phyloP scores from a whole-genome alignment of 2,113 vertebrate species.

The Pogonocichla stellata region DNA sequence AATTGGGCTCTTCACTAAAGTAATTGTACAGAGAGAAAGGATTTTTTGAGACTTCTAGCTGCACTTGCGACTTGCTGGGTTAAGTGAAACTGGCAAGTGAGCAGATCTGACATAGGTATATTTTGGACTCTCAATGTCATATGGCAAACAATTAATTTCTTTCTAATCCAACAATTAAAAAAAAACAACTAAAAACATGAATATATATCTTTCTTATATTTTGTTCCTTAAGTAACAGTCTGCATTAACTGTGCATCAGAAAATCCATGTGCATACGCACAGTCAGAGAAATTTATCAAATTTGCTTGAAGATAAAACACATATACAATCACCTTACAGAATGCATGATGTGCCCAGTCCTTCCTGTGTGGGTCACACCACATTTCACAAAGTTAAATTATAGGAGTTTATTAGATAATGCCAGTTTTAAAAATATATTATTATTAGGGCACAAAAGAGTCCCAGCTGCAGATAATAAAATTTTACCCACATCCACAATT shows the following conservation, averaged over 20 bases:
- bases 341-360: rapidly evolving
- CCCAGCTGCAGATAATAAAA: neutral
- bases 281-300: neutral
- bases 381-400: neutral
- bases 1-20: neutral
- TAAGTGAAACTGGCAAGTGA: neutral
- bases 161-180: neutral
- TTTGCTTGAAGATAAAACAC: neutral
- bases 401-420: neutral
- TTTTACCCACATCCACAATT: constrained; percentile 26
- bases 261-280: neutral
- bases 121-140: neutral
- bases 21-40: neutral
- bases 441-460: constrained; percentile 13
- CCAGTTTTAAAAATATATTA: neutral
- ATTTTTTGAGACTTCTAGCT: neutral
- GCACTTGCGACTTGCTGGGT: neutral
- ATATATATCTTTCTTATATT: neutral
- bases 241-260: neutral
- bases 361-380: neutral
- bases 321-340: neutral
- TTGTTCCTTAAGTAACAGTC: neutral
- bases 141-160: neutral
- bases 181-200: neutral
- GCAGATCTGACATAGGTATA: neutral